These are phyloP conservation scores for Pithys albifrons DNA, from an alignment of 2,113 vertebrate genomes.

Conservation along the genomic window DNA sequence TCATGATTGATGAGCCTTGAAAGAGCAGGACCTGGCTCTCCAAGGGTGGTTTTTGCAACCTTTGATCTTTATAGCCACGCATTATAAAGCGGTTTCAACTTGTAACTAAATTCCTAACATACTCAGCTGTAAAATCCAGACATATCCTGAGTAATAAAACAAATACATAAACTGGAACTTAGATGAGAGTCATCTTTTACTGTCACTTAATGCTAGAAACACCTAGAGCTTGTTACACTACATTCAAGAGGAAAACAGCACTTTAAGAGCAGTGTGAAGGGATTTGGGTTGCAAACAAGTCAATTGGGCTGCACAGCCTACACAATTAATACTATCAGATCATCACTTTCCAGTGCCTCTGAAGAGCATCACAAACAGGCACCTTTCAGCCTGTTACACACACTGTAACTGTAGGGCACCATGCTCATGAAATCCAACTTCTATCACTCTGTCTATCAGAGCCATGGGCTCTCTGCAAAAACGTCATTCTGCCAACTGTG, in stretches of 20 bases:
- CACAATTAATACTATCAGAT: constrained; percentile 40
- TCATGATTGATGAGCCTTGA: constrained; percentile 48
- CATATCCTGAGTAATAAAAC: constrained; percentile 77
- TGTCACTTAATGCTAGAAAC: constrained; percentile 56
- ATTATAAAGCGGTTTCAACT: constrained; percentile 61
- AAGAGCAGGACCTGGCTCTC: constrained; percentile 46
- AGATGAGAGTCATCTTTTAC: constrained; percentile 69
- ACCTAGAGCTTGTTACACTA: constrained; percentile 53
- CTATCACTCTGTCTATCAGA: neutral
- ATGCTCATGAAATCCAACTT: constrained; percentile 24
- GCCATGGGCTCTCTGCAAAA: constrained; percentile 23
- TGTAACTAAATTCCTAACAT: constrained; percentile 72
- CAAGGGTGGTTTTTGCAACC: constrained; percentile 57
- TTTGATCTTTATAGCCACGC: constrained; percentile 63
- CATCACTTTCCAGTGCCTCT: neutral
- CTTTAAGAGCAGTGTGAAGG: constrained; percentile 38
- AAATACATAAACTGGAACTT: constrained; percentile 73
- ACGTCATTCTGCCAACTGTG: constrained; percentile 9
- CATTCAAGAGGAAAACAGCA: neutral
- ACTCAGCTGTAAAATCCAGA: constrained; percentile 78
- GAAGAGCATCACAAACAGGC: constrained; percentile 30
- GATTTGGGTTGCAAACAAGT: constrained; percentile 58
- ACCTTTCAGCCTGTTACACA: neutral
- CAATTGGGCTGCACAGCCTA: constrained; percentile 26
- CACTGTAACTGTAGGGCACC: neutral